phyloP scores from a whole-genome alignment of 2,888 invertebrate species.

The Melieria crassipennis region DNA sequence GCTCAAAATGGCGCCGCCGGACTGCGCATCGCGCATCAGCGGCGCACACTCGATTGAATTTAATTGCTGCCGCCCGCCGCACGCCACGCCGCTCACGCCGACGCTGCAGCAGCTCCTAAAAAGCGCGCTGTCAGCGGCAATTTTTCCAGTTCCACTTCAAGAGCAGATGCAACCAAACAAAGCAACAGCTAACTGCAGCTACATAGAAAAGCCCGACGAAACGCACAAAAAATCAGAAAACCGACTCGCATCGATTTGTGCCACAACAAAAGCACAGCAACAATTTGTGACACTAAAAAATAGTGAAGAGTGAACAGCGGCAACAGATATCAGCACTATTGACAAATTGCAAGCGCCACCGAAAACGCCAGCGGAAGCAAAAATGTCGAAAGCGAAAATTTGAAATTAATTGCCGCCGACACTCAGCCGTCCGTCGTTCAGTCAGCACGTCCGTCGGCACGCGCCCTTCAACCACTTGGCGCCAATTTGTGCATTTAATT shows the following conservation, averaged over 20 bases:
- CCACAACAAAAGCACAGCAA: too few relatives aligned
- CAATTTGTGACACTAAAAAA: too few relatives aligned
- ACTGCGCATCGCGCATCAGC: too few relatives aligned
- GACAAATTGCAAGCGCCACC: background rate
- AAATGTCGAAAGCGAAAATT: background rate
- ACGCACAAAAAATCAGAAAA: too few relatives aligned
- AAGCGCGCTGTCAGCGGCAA: slow-evolving; percentile 33
- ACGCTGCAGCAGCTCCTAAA: background rate
- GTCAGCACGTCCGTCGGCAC: background rate
- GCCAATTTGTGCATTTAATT: slow-evolving; percentile 13
- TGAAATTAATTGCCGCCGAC: background rate
- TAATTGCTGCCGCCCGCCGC: slow-evolving; percentile 34
- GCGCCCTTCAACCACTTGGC: background rate
- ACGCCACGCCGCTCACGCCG: background rate
- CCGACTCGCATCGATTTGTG: too few relatives aligned
- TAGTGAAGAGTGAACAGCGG: too few relatives aligned
- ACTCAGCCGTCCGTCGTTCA: background rate
- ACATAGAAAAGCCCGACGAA: too few relatives aligned
- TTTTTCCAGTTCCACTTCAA: slow-evolving; percentile 9
- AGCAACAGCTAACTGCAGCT: too few relatives aligned
- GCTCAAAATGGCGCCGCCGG: background rate
- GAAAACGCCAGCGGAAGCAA: slow-evolving; percentile 2
- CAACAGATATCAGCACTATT: background rate
- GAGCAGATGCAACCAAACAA: too few relatives aligned
- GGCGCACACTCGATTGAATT: slow-evolving; percentile 33